Evolutionary conservation across 2,797 vertebrate genomes (phyloP), one percentile per base, ranked within the genome.

Genomic region (Pristis pectinata): DNA sequence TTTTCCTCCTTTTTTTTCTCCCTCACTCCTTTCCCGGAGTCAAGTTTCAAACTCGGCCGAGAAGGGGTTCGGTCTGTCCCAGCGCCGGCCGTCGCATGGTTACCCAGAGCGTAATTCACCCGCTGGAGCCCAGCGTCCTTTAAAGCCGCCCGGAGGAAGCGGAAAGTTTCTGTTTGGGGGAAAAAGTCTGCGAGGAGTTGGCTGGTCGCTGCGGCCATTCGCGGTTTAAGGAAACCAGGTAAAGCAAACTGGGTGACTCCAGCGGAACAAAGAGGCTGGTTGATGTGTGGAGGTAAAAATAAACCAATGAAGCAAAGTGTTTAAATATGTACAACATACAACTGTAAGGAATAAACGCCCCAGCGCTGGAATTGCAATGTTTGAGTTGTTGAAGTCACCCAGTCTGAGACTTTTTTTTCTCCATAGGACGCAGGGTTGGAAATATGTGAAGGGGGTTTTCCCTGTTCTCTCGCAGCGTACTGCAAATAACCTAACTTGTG

Each of bases 11-110:
- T 77, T 11, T 49, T 49, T 64, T 64, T 15, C 64, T 64, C 61
- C 80, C n/a, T n/a, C n/a, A n/a, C n/a, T 41, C 22, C 44, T 56
- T 24, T 79, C 61, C 61, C 61, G 83, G 83, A 87, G 30, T 87
- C 83, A 59, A 87, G 83, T 87, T 87, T 87, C 83, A 61, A 59
- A n/a, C 83, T 59, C 27, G 83, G 83, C 49, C 59, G 34, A 87
- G 27, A 59, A 59, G 30, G 30, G 83, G 83, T 61, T 87, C 30
- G 34, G 82, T 85, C 56, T 85, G 44, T 30, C 34, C 7, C 19
- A 30, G 44, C 49, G 27, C 82, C 82, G 49, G 82, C 49, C 27
- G 9, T 56, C 44, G 82, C 44, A 44, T 85, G 49, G 85, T 85
- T 56, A 85, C 59, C 56, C 56, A 27, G 83, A 53, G 83, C 56